Percentiles rank a stretch among this genome's conserved stretches.
phyloP scores from a whole-genome alignment of 2,888 invertebrate genomes.

The Euzophera pinguis region DNA sequence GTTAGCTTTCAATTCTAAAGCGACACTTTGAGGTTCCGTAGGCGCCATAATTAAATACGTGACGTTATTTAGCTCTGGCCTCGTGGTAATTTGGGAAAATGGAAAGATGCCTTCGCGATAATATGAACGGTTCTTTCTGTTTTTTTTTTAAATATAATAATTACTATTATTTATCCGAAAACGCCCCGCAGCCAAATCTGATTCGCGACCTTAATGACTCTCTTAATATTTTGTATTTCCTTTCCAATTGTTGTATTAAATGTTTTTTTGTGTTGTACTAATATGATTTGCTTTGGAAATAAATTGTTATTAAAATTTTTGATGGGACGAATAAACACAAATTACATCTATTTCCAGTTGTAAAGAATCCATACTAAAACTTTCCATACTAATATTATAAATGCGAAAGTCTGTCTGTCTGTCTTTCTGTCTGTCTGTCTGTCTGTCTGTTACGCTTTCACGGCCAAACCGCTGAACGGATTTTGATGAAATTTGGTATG shows the following conservation, averaged over 20 bases:
- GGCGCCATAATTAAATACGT: conserved; percentile 72
- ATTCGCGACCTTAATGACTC: conserved; percentile 23
- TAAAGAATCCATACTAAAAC: no score
- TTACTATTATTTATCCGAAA: conserved; percentile 23
- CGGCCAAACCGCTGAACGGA: no score
- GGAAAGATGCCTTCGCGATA: conserved; percentile 55
- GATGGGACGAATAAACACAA: background rate
- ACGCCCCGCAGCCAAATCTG: conserved; percentile 16
- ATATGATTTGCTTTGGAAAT: background rate
- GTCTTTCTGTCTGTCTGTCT: no score
- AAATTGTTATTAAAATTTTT: background rate
- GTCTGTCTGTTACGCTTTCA: no score
- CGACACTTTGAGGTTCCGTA: conserved; percentile 54
- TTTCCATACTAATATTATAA: no score
- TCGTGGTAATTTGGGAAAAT: conserved; percentile 58
- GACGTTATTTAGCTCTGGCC: conserved; percentile 62
- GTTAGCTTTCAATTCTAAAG: conserved; percentile 61
- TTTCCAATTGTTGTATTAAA: conserved; percentile 5
- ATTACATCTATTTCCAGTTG: no score
- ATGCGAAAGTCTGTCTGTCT: no score
- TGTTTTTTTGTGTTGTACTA: background rate
- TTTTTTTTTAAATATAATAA: conserved; percentile 25
- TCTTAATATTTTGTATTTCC: conserved; percentile 13
- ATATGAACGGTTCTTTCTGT: conserved; percentile 40
- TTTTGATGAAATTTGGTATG: no score